A percentile compares a stretch with the other conserved stretches of the same genome.
Evolutionary conservation across 1,140 invertebrate genomes (phyloP).

Genomic region (Monomorium pharaonis): DNA sequence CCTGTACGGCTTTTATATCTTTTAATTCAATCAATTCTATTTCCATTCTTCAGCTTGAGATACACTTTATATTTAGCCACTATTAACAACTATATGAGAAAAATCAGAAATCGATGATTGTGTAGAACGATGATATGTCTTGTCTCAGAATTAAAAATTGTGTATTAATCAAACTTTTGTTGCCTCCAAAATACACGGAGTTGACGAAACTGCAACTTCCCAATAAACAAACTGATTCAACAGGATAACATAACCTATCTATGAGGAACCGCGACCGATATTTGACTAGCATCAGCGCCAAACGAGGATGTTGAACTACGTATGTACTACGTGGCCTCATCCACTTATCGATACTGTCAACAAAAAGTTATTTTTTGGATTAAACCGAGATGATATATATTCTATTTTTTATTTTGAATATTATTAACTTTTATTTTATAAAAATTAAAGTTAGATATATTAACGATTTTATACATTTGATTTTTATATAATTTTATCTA

Average conservation of each 20-base stretch:
- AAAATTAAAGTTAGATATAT: no score
- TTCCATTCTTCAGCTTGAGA: neutral
- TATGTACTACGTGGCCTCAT: no score
- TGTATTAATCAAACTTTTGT: neutral
- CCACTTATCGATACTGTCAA: no score
- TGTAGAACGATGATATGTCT: neutral
- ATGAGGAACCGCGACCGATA: no score
- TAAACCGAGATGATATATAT: no score
- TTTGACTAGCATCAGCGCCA: no score
- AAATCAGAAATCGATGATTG: neutral
- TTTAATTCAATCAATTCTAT: conserved; percentile 88
- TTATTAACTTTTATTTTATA: no score
- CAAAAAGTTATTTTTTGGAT: no score
- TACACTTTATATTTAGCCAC: neutral
- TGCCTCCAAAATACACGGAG: neutral
- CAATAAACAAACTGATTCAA: neutral
- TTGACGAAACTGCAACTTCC: neutral
- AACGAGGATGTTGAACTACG: no score
- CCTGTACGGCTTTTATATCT: conserved; percentile 90
- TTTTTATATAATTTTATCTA: no score
- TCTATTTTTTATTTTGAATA: no score
- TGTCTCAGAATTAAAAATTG: neutral
- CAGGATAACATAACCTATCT: neutral
- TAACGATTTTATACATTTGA: no score
- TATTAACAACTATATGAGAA: neutral